Evolutionary conservation across 2,888 invertebrate genomes (phyloP), one percentile per base, ranked within the genome.

Genomic region (Lepidonotus clava): DNA sequence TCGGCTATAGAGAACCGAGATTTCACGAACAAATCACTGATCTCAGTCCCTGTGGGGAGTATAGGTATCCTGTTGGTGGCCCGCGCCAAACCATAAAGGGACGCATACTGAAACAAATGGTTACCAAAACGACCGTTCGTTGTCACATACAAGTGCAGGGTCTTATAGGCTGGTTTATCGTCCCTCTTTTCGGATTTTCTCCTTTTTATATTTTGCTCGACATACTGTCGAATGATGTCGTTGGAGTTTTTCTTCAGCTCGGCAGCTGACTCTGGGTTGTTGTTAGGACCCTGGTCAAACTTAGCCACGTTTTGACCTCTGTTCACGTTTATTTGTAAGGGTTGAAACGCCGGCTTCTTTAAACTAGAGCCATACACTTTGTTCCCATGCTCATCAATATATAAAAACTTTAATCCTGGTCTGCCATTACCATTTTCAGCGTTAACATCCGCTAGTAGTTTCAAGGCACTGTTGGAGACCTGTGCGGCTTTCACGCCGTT

Each of bases 71-170:
- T 41, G n/a, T 56, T 36, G 24, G 66, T 83, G 11, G 46, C 67
- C 28, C 83, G 51, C 5, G 88, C 88, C 4, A 88, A 56, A 80
- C 88, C 86, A 51, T 88, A 88, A 18, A 88, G 56, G 14, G 88
- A 88, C 0, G 88, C 88, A 28, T 83, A 86, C 71, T 86, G 86
- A 53, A 88, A 88, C 36, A 88, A 8, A 34, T 76, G 46, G 46
- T 88, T 88, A 0, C 88, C 88, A 28, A 87, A 51, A 2, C 87
- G 14, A 18, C 83, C 86, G n/a, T 34, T 53, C 11, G 61, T 61
- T n/a, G 83, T 61, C 83, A 61, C 83, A 56, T 83, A 83, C 32
- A 83, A 18, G 8, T 83, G 41, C 8, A 80, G 80, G 0, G 80
- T 80, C 51, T 51, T 80, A 32, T 32, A 80, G 8, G 46, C 80